These are phyloP conservation scores for Gorilla gorilla DNA, from an alignment of 2,113 vertebrate species.

Conservation along the genomic window DNA sequence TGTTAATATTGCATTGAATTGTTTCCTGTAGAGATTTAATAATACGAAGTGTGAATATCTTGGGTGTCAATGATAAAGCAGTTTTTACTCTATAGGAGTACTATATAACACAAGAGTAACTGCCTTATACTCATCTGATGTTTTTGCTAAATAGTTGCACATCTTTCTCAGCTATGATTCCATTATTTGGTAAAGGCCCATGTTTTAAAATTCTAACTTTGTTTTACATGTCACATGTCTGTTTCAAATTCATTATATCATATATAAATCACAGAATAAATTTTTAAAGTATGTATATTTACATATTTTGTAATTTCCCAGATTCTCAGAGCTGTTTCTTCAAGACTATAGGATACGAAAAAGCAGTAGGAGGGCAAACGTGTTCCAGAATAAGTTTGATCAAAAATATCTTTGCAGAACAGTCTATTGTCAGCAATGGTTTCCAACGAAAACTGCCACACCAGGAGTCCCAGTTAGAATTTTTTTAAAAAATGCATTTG, in stretches of 20 bases:
- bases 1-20: background rate
- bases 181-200: background rate
- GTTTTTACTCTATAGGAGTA: background rate
- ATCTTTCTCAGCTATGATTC: background rate
- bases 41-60: background rate
- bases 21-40: background rate
- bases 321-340: background rate
- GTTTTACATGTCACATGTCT: constrained; percentile 17
- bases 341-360: background rate
- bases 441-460: constrained; percentile 54
- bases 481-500: background rate
- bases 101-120: no score
- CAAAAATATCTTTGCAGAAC: constrained; percentile 60
- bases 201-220: constrained; percentile 38
- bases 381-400: constrained; percentile 66
- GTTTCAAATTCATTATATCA: background rate
- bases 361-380: background rate
- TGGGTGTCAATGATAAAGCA: background rate
- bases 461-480: background rate
- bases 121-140: background rate
- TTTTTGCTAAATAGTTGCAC: background rate
- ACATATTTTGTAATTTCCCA: background rate
- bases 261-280: constrained; percentile 11
- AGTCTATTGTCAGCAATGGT: background rate
- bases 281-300: background rate